phyloP scores from a whole-genome alignment of 2,797 vertebrate species.

The Setipinna tenuifilis region DNA sequence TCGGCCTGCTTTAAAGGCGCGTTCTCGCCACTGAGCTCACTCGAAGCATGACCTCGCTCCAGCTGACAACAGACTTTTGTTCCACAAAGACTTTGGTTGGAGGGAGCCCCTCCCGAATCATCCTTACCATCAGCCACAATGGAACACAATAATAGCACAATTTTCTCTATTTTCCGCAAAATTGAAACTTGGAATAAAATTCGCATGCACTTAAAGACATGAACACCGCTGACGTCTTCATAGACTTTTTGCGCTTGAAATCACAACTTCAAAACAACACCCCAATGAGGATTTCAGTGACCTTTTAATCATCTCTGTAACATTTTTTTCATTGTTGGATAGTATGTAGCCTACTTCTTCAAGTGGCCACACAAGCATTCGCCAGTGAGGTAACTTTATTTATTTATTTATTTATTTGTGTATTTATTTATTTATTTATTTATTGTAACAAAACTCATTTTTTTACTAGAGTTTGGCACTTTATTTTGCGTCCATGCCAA shows the following conservation, averaged over 20 bases:
- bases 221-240: conserved; percentile 52
- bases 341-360: conserved; percentile 78
- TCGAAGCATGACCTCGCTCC: conserved; percentile 78
- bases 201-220: conserved; percentile 75
- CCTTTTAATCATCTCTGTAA: conserved; percentile 48
- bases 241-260: conserved; percentile 17
- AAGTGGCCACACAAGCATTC: conserved; percentile 74
- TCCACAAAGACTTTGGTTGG: conserved; percentile 61
- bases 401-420: conserved; percentile 45
- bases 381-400: conserved; percentile 70
- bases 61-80: conserved; percentile 57
- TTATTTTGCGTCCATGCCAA: conserved; percentile 71
- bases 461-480: conserved; percentile 69
- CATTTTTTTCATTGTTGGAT: conserved; percentile 68
- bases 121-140: conserved; percentile 45
- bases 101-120: conserved; percentile 30
- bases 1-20: conserved; percentile 93
- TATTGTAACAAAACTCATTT: conserved; percentile 33
- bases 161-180: conserved; percentile 71
- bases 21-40: conserved; percentile 77
- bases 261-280: conserved; percentile 30
- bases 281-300: conserved; percentile 58
- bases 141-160: conserved; percentile 77
- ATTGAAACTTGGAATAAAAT: conserved; percentile 76
- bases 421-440: conserved; percentile 49